A percentile compares a stretch with the other conserved stretches of the same genome.
phyloP scores from a whole-genome alignment of 2,888 invertebrate species.

The Oligia strigilis region DNA sequence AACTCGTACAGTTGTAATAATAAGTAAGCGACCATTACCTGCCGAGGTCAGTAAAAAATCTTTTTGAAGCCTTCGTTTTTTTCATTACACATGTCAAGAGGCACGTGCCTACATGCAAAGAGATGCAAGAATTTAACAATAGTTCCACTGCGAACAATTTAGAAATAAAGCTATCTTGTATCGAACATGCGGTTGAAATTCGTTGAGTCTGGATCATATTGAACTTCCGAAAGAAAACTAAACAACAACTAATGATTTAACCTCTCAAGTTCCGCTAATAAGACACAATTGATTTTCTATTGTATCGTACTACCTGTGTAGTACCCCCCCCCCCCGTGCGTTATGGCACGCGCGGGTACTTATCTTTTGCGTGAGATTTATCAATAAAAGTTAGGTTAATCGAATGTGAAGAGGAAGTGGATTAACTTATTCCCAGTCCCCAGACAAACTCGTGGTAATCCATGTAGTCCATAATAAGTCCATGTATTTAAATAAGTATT shows the following conservation, averaged over 20 bases:
- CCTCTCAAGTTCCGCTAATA: neutral
- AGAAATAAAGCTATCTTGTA: neutral
- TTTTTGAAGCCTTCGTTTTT: slow-evolving; percentile 28
- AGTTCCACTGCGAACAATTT: neutral
- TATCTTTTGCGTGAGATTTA: neutral
- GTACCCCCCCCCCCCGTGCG: no score
- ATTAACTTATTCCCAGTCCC: neutral
- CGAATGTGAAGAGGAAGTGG: neutral
- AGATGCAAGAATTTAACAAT: slow-evolving; percentile 13
- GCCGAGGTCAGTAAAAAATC: slow-evolving; percentile 36
- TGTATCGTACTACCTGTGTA: no score
- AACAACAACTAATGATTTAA: neutral
- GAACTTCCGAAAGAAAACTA: neutral
- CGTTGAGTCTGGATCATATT: neutral
- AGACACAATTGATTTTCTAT: no score
- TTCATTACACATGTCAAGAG: slow-evolving; percentile 18
- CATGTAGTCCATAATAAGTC: neutral
- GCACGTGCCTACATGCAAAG: neutral
- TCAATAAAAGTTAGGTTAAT: neutral
- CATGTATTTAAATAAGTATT: neutral
- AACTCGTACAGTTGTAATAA: slow-evolving; percentile 24
- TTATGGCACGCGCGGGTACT: neutral
- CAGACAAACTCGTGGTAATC: neutral
- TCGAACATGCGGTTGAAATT: neutral
- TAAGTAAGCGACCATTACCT: slow-evolving; percentile 23